These are phyloP conservation scores for Syngnathus rostellatus DNA, from an alignment of 2,797 vertebrate genomes.

Conservation along the genomic window DNA sequence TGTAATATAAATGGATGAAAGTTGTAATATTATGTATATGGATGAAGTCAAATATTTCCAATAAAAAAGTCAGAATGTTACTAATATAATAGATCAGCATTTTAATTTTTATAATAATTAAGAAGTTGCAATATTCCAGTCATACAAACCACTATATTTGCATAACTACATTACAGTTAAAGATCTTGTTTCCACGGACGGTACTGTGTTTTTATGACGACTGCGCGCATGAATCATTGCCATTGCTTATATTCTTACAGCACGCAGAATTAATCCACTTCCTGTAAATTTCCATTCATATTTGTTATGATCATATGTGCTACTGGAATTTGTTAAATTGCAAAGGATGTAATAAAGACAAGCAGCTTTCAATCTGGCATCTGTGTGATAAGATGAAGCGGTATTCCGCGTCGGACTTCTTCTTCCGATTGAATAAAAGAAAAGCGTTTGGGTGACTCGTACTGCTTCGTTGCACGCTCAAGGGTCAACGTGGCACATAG, in stretches of 20 bases:
- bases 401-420: background rate
- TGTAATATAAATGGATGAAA: background rate
- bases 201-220: background rate
- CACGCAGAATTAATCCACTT: background rate
- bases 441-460: background rate
- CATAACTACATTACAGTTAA: background rate
- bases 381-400: background rate
- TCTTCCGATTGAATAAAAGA: background rate
- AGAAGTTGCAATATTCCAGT: background rate
- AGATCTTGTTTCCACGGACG: background rate
- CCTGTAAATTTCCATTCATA: background rate
- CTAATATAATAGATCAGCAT: background rate
- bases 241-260: background rate
- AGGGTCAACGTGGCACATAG: too few relatives aligned
- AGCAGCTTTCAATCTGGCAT: conserved; percentile 6
- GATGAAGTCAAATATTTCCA: background rate
- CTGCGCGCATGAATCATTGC: background rate
- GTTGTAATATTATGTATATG: background rate
- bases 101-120: background rate
- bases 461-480: background rate
- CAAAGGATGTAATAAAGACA: conserved; percentile 50
- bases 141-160: background rate
- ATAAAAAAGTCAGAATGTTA: background rate
- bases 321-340: background rate
- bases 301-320: background rate